A percentile compares a stretch with the other conserved stretches of the same genome.
Conservation (phyloP, 1,140 invertebrate species). For the Ostrea edulis region DNA sequence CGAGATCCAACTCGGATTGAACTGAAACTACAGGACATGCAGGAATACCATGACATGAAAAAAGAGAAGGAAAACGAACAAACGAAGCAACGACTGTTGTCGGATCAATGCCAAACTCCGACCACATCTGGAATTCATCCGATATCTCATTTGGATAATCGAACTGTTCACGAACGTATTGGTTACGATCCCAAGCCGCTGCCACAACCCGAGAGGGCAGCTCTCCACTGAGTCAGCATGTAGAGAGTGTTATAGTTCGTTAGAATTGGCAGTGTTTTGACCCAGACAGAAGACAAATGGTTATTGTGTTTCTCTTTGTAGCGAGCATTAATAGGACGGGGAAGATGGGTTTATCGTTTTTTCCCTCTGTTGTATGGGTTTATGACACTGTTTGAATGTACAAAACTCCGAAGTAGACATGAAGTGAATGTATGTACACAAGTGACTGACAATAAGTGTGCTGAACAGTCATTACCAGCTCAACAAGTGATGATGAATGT, state of each 20-base stretch:
- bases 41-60: constrained; percentile 85
- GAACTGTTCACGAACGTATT: constrained; percentile 84
- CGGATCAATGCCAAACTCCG: constrained; percentile 42
- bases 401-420: too few relatives aligned
- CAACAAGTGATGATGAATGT: too few relatives aligned
- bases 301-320: not conserved
- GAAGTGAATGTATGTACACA: too few relatives aligned
- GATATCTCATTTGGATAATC: constrained; percentile 74
- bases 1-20: constrained; percentile 88
- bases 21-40: constrained; percentile 87
- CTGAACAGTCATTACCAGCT: too few relatives aligned
- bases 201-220: constrained; percentile 58
- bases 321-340: not conserved
- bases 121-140: not conserved
- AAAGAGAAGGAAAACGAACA: constrained; percentile 68
- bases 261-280: not conserved
- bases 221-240: not conserved
- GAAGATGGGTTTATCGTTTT: not conserved
- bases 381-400: not conserved
- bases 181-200: constrained; percentile 81
- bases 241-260: not conserved
- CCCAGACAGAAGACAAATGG: not conserved
- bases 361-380: not conserved
- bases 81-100: constrained; percentile 60
- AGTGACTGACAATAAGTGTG: too few relatives aligned